Evolutionary conservation across 2,113 vertebrate genomes (phyloP), one percentile per base, ranked within the genome.

Genomic region (Pteropus alecto): DNA sequence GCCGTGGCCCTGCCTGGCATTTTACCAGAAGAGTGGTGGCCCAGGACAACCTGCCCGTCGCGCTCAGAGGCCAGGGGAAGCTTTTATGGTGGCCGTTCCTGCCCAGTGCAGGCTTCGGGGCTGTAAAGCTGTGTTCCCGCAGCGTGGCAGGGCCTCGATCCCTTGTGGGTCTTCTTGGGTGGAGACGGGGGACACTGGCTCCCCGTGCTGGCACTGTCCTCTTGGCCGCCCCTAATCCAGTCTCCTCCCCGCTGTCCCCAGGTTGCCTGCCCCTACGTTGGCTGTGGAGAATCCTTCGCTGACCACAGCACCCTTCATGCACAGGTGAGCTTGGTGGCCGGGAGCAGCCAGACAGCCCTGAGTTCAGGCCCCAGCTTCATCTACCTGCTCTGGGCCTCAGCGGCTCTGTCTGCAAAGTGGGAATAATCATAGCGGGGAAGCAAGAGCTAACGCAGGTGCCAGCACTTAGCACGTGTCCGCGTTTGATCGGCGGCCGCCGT

Each of bases 291-390:
- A 88, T 99, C 99, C 46, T 99, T 98, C 90, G 99, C 99, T 5
- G 99, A 99, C 97, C 99, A 99, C 98, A 99, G 99, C 98, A 99
- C 99, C 4, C 98, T 99, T 93, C 99, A 99, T 0, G 99, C 99
- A 5, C 99, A 99, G 99, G 99, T 99, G 98, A 98, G 97, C 41
- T 30, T 84, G 16, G 83, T 9, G 30, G 48, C 48, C 0, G 0
- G 54, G 21, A 18, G 6, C 16, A 0, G n/a, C 10, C 43, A 28
- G 90, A 19, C 7, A 3, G 78, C 70, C 61, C 30, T 2, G 61
- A 13, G 48, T n/a, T 35, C 56, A 30, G 1, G 54, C 28, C 19
- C 56, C 15, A 1, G 60, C 46, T 33, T 70, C 15, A 1, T 11
- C 77, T 4, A 0, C 48, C 68, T 3, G 1, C 38, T 41, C 67